Percentiles rank a stretch among this genome's conserved stretches.
These are phyloP conservation scores for Corythornis cristatus DNA, from an alignment of 2,113 vertebrate genomes.

Conservation along the genomic window DNA sequence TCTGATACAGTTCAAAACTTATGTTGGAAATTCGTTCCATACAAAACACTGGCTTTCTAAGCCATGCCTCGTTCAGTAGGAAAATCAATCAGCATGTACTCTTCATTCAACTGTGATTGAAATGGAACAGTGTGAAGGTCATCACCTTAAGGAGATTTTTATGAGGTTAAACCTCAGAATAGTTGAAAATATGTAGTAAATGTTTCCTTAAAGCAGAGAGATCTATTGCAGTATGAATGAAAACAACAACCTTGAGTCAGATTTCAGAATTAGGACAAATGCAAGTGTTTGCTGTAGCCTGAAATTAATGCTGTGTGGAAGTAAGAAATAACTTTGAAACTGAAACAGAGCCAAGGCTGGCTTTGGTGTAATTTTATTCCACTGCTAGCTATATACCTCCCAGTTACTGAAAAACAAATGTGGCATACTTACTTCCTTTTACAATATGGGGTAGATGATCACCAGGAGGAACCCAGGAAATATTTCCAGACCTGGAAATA, in stretches of 20 bases:
- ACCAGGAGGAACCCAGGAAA: conserved; percentile 8
- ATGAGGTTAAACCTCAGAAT: neutral
- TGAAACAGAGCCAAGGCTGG: conserved; percentile 45
- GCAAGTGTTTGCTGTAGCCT: conserved; percentile 43
- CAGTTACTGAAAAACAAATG: neutral
- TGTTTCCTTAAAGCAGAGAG: neutral
- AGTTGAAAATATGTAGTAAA: neutral
- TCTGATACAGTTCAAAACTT: neutral
- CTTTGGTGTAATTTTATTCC: conserved; percentile 20
- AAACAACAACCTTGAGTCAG: conserved; percentile 36
- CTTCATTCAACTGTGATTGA: neutral
- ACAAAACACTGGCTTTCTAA: neutral
- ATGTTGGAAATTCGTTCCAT: fast-evolving
- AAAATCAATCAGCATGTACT: neutral
- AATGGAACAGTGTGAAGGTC: neutral
- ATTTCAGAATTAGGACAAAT: conserved; percentile 61
- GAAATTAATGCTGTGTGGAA: conserved; percentile 42
- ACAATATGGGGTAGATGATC: neutral
- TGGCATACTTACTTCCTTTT: neutral
- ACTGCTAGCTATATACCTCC: neutral
- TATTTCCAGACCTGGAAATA: neutral
- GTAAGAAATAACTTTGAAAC: conserved; percentile 51
- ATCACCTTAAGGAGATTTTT: conserved; percentile 8
- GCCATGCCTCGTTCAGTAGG: neutral
- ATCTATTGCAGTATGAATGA: neutral